Evolutionary conservation across 2,888 invertebrate species (phyloP).

Genomic region (Monopis laevigella): DNA sequence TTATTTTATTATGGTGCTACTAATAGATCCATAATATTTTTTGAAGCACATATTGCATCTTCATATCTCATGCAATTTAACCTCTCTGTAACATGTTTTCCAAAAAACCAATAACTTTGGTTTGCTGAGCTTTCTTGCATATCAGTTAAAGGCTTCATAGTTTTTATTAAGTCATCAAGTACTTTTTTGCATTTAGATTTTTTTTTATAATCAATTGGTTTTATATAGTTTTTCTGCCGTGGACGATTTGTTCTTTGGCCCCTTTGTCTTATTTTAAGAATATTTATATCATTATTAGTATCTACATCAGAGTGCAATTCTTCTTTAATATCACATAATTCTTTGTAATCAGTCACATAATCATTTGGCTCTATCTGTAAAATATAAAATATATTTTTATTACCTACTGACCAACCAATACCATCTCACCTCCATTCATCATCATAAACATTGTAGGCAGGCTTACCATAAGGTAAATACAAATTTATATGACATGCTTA

Average conservation of each 20-base stretch:
- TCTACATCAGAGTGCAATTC: slow-evolving; percentile 31
- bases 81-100: slow-evolving; percentile 44
- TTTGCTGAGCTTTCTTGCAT: slow-evolving; percentile 15
- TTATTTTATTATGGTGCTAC: no score
- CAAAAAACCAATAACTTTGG: slow-evolving; percentile 43
- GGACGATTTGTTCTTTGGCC: slow-evolving; percentile 41
- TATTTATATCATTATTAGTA: slow-evolving; percentile 18
- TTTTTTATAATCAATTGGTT: slow-evolving; percentile 20
- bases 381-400: neutral
- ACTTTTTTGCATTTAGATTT: slow-evolving; percentile 34
- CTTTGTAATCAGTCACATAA: neutral
- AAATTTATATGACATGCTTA: no score
- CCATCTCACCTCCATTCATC: no score
- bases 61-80: slow-evolving; percentile 38
- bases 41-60: slow-evolving; percentile 38
- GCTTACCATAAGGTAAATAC: no score
- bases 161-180: slow-evolving; percentile 37
- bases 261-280: slow-evolving; percentile 34
- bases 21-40: slow-evolving; percentile 34
- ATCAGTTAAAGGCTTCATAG: slow-evolving; percentile 38
- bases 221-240: slow-evolving; percentile 20
- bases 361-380: neutral
- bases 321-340: slow-evolving; percentile 25
- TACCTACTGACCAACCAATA: neutral
- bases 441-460: no score